These are phyloP conservation scores for Macrosiphum euphorbiae DNA, from an alignment of 2,888 invertebrate species.

Conservation along the genomic window DNA sequence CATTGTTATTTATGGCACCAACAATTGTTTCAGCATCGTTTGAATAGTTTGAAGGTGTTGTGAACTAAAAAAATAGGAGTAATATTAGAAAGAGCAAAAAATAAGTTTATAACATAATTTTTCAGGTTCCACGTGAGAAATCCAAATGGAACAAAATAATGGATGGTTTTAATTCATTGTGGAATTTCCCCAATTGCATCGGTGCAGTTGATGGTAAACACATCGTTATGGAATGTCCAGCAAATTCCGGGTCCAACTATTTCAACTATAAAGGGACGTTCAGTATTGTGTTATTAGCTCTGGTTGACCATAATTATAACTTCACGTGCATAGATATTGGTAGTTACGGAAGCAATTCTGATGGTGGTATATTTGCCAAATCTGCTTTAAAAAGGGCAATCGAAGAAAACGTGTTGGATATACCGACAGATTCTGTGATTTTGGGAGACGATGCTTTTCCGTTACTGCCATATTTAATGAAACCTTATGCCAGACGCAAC, in stretches of 20 bases:
- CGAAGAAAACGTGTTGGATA: not conserved
- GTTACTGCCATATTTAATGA: not conserved
- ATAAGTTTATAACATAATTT: not conserved
- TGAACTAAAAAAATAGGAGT: conserved; percentile 18
- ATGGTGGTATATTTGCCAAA: conserved; percentile 7
- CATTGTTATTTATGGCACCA: too few species aligned
- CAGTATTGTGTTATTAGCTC: too few species aligned
- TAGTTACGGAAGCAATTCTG: not conserved
- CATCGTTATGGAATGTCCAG: too few species aligned
- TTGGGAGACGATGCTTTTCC: conserved; percentile 8
- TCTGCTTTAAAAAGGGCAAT: not conserved
- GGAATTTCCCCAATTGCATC: not conserved
- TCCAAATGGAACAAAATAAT: not conserved
- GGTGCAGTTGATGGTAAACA: too few species aligned
- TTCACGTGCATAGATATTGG: too few species aligned
- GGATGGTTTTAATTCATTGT: not conserved
- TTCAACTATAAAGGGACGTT: too few species aligned
- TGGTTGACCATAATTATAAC: too few species aligned
- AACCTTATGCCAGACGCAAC: conserved; percentile 17
- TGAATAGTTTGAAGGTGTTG: conserved; percentile 10
- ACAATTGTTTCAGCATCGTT: too few species aligned
- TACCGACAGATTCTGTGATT: not conserved
- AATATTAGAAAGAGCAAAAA: not conserved
- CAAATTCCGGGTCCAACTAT: too few species aligned
- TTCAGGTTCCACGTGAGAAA: not conserved